A percentile compares a stretch with the other conserved stretches of the same genome.
These are phyloP conservation scores for Brachionus angularis DNA, from an alignment of 1,140 invertebrate genomes.

Conservation along the genomic window DNA sequence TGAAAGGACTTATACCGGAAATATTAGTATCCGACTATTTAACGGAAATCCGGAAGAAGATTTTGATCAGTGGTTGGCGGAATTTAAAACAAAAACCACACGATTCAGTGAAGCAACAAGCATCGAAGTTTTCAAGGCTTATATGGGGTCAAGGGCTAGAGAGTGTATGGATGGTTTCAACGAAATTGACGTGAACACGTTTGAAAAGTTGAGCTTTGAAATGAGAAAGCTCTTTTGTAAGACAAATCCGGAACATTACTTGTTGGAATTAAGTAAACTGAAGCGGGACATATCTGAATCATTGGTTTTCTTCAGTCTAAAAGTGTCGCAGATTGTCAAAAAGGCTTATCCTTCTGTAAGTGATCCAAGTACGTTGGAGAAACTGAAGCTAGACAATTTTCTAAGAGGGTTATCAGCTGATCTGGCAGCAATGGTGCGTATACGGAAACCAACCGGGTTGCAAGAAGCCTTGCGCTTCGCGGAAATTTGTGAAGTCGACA, in stretches of 20 bases:
- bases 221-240: conserved; percentile 4
- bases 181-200: background rate
- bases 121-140: conserved; percentile 2
- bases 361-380: background rate
- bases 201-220: background rate
- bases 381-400: background rate
- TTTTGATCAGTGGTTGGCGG: conserved; percentile 5
- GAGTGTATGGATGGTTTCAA: background rate
- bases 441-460: background rate
- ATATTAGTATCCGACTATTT: conserved; percentile 4
- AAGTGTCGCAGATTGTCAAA: background rate
- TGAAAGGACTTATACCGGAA: too few relatives aligned
- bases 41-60: background rate
- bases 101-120: background rate
- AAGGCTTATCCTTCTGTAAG: background rate
- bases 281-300: background rate
- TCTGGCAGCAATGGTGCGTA: background rate
- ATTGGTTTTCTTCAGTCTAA: background rate
- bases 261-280: background rate
- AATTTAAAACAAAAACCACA: background rate
- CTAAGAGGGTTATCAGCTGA: background rate
- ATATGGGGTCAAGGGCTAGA: background rate
- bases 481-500: conserved; percentile 13
- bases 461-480: conserved; percentile 7
- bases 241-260: background rate